Conservation (phyloP, 1,140 invertebrate species). For the Stenopsyche tienmushanensis region DNA sequence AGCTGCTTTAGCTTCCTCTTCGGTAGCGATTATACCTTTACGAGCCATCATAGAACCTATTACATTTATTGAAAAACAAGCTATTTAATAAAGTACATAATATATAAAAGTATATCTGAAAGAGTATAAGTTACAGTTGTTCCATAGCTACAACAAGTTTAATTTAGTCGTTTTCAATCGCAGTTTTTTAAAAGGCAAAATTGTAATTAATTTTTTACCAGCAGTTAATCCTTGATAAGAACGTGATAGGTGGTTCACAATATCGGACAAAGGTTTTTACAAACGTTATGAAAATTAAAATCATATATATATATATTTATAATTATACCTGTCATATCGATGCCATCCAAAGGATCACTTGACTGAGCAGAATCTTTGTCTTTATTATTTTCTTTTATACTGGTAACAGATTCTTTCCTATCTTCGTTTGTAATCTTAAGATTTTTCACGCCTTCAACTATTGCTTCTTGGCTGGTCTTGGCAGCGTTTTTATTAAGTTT, state of each 20-base stretch:
- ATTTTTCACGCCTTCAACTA: constrained; percentile 42
- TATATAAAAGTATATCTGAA: constrained; percentile 25
- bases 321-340: constrained; percentile 44
- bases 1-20: constrained; percentile 87
- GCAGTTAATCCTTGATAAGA: too few species aligned
- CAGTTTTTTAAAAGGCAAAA: background rate
- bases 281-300: too few species aligned
- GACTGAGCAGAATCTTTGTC: constrained; percentile 24
- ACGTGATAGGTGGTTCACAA: too few species aligned
- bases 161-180: too few species aligned
- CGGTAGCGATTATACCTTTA: constrained; percentile 71
- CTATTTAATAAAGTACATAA: background rate
- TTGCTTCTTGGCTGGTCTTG: constrained; percentile 17
- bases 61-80: constrained; percentile 33
- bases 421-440: constrained; percentile 28
- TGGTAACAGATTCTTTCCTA: constrained; percentile 9
- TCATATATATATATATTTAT: background rate
- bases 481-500: constrained; percentile 8
- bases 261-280: too few species aligned
- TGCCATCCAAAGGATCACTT: constrained; percentile 39
- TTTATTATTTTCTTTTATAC: constrained; percentile 9
- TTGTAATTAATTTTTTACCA: background rate
- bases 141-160: too few species aligned
- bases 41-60: constrained; percentile 72
- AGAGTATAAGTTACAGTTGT: too few species aligned